These are phyloP conservation scores for Neocrepidodera transversa DNA, from an alignment of 2,888 invertebrate species.

Conservation along the genomic window DNA sequence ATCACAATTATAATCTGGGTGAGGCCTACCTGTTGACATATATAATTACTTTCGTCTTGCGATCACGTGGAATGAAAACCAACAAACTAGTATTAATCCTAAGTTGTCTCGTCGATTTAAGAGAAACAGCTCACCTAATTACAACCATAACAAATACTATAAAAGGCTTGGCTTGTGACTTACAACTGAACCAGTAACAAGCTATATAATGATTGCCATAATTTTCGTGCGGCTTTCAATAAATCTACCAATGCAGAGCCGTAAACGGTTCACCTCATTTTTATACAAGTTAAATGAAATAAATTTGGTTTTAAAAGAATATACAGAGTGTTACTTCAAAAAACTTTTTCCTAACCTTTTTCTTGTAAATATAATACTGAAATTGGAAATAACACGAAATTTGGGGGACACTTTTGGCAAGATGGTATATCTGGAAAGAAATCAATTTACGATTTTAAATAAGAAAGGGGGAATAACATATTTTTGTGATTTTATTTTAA, in stretches of 20 bases:
- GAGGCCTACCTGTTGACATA: slow-evolving; percentile 23
- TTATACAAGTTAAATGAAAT: too few relatives aligned
- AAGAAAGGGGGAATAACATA: too few relatives aligned
- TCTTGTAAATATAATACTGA: too few relatives aligned
- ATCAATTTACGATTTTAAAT: too few relatives aligned
- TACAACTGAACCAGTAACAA: slow-evolving; percentile 27
- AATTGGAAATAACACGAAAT: too few relatives aligned
- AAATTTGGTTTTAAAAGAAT: too few relatives aligned
- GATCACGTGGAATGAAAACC: slow-evolving; percentile 8
- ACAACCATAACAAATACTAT: slow-evolving; percentile 32
- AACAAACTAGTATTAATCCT: slow-evolving; percentile 15
- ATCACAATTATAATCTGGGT: slow-evolving; percentile 8
- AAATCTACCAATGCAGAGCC: slow-evolving; percentile 4
- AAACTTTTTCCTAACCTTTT: too few relatives aligned
- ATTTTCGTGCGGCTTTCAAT: slow-evolving; percentile 19
- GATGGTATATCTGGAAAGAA: too few relatives aligned
- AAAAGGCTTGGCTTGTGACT: slow-evolving; percentile 32
- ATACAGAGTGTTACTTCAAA: too few relatives aligned
- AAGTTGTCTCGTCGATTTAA: slow-evolving; percentile 20
- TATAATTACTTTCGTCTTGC: slow-evolving; percentile 16
- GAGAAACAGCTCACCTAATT: slow-evolving; percentile 28
- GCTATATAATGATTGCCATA: slow-evolving; percentile 33
- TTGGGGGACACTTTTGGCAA: too few relatives aligned
- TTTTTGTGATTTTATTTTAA: too few relatives aligned
- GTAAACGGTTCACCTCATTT: slow-evolving; percentile 9